Evolutionary conservation across 2,113 vertebrate genomes (phyloP).

Genomic region (Oryzias woworae): DNA sequence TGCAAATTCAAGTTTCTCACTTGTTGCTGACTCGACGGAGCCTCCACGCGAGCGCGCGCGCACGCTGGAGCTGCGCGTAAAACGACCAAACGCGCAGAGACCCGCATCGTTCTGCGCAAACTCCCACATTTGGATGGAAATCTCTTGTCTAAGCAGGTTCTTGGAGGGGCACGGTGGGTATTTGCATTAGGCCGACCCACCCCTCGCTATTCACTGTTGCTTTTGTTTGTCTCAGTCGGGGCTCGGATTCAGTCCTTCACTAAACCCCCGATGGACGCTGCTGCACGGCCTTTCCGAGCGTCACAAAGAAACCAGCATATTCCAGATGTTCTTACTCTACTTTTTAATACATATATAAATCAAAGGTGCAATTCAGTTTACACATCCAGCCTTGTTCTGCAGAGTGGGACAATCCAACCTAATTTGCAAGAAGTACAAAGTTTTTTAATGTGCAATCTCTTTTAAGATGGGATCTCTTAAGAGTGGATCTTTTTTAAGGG

Average conservation of each 20-base stretch:
- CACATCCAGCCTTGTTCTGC: too few species aligned
- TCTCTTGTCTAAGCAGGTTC: conserved; percentile 66
- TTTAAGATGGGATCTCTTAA: too few species aligned
- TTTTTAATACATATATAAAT: too few species aligned
- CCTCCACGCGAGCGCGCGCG: not conserved
- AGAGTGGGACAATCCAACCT: too few species aligned
- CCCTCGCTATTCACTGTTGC: conserved; percentile 76
- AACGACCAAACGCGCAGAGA: not conserved
- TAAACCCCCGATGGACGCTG: conserved; percentile 74
- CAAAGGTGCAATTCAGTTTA: too few species aligned
- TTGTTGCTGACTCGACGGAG: conserved; percentile 18
- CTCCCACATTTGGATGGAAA: conserved; percentile 39
- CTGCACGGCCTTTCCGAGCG: conserved; percentile 53
- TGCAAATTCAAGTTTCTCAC: conserved; percentile 3
- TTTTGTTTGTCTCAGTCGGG: conserved; percentile 78
- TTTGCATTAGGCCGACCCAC: conserved; percentile 81
- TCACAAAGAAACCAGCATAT: conserved; percentile 45
- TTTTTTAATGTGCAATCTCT: too few species aligned
- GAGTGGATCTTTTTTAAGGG: too few species aligned
- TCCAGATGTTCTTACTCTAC: too few species aligned
- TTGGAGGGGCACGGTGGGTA: conserved; percentile 71
- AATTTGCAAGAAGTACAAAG: too few species aligned
- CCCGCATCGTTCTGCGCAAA: conserved; percentile 1
- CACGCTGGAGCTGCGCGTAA: too few species aligned
- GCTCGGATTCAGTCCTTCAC: conserved; percentile 74